Evolutionary conservation across 1,140 invertebrate genomes (phyloP).

Genomic region (Tachypleus tridentatus): DNA sequence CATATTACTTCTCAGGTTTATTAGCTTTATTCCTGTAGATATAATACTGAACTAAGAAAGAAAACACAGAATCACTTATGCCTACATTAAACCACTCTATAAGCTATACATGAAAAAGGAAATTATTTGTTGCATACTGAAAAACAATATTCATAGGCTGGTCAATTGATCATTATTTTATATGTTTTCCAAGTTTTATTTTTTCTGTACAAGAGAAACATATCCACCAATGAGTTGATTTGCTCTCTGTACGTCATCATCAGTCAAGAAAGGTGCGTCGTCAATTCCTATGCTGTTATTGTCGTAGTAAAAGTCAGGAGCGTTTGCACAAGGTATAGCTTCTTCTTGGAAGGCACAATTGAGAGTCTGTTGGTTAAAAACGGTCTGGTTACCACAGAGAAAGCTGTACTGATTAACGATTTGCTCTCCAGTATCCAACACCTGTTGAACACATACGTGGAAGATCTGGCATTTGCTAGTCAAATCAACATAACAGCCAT

Average conservation of each 20-base stretch:
- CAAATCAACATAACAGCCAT: slow-evolving; percentile 26
- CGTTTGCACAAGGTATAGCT: slow-evolving; percentile 53
- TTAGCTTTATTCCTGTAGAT: too few relatives aligned
- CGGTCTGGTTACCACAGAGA: slow-evolving; percentile 61
- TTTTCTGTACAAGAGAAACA: too few relatives aligned
- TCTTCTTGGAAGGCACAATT: slow-evolving; percentile 52
- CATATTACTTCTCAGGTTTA: too few relatives aligned
- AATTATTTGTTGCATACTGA: too few relatives aligned
- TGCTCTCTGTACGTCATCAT: slow-evolving; percentile 14
- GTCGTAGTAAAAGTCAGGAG: slow-evolving; percentile 34
- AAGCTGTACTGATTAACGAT: slow-evolving; percentile 33
- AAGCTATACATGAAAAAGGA: too few relatives aligned
- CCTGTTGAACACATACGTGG: slow-evolving; percentile 41
- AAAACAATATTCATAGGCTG: too few relatives aligned
- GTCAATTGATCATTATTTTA: too few relatives aligned
- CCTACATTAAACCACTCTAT: too few relatives aligned
- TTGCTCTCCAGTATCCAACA: slow-evolving; percentile 6
- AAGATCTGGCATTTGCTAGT: slow-evolving; percentile 26
- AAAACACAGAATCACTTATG: too few relatives aligned
- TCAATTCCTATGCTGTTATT: slow-evolving; percentile 25
- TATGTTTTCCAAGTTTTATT: too few relatives aligned
- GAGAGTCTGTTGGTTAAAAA: slow-evolving; percentile 37
- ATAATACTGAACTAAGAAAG: too few relatives aligned
- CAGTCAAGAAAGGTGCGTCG: slow-evolving; percentile 13
- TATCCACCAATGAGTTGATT: slow-evolving; percentile 6